A percentile compares a stretch with the other conserved stretches of the same genome.
phyloP scores from a whole-genome alignment of 2,888 invertebrate genomes.

The Cybosia mesomella region DNA sequence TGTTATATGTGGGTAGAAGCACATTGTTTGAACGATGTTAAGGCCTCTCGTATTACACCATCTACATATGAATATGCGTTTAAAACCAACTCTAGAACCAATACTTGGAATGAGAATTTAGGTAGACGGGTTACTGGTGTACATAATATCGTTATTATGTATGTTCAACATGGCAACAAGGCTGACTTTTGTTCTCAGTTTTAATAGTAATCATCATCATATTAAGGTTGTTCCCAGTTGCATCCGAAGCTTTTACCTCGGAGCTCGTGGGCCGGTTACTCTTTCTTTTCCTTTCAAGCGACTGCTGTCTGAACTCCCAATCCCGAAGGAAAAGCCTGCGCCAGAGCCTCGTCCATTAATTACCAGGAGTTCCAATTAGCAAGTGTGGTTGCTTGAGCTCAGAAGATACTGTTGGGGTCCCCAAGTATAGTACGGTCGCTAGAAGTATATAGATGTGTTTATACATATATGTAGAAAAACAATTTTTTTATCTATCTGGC shows the following conservation, averaged over 20 bases:
- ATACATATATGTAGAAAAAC: too few species aligned
- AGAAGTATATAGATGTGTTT: not conserved
- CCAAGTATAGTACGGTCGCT: not conserved
- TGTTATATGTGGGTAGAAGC: conserved; percentile 67
- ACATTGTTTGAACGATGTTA: conserved; percentile 68
- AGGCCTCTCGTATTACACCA: conserved; percentile 52
- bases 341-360: too few species aligned
- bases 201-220: too few species aligned
- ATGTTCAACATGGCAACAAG: not conserved
- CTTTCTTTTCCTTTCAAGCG: too few species aligned
- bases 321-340: too few species aligned
- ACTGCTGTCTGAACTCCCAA: too few species aligned
- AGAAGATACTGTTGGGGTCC: too few species aligned
- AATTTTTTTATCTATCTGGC: not conserved
- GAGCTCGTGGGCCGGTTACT: too few species aligned
- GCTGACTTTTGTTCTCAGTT: not conserved
- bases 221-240: too few species aligned
- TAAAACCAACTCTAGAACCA: conserved; percentile 29
- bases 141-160: not conserved
- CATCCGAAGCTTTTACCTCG: too few species aligned
- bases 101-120: conserved; percentile 3
- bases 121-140: not conserved
- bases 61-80: conserved; percentile 22
- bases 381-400: too few species aligned
- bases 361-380: too few species aligned